phyloP scores from a whole-genome alignment of 2,797 vertebrate species.

The Catharus ustulatus region DNA sequence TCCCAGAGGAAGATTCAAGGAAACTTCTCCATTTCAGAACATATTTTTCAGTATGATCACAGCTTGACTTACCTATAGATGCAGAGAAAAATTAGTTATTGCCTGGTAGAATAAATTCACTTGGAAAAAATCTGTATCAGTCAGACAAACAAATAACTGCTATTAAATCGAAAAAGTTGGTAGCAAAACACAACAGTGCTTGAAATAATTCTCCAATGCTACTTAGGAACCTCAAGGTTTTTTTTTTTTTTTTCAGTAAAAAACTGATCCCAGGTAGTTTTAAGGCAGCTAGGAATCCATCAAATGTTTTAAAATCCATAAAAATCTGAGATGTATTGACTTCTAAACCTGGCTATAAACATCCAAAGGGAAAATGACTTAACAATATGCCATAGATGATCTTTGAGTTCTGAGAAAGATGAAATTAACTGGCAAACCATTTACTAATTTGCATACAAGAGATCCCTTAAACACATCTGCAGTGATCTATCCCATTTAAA shows the following conservation, averaged over 20 bases:
- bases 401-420: not conserved
- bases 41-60: not conserved
- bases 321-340: not conserved
- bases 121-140: not conserved
- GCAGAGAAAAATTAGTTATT: not conserved
- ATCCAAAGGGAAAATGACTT: not conserved
- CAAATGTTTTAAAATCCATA: constrained; percentile 6
- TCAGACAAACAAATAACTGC: not conserved
- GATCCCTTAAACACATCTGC: not conserved
- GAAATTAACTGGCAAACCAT: not conserved
- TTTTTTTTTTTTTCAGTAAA: not conserved
- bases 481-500: not conserved
- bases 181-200: not conserved
- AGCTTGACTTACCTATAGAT: not conserved
- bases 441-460: not conserved
- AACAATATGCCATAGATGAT: not conserved
- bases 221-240: not conserved
- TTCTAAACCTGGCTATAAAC: not conserved
- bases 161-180: not conserved
- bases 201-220: not conserved
- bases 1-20: not conserved
- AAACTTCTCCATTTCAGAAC: not conserved
- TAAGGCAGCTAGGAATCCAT: not conserved
- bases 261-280: not conserved
- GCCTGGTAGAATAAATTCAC: not conserved